Percentiles rank a stretch among this genome's conserved stretches.
Conservation (phyloP, 2,797 vertebrate genomes). For the Rachycentron canadum region DNA sequence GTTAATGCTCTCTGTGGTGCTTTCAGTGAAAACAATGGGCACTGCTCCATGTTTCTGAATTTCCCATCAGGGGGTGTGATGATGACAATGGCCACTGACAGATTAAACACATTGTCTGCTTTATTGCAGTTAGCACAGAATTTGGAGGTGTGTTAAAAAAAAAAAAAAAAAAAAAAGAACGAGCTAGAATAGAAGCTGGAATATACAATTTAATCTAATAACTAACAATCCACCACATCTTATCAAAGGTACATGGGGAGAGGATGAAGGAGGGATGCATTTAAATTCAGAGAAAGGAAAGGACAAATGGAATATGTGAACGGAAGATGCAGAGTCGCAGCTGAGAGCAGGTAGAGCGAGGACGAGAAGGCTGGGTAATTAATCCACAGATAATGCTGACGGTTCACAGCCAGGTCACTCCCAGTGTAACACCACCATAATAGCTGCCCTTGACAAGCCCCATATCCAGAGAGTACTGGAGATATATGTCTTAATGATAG, state of each 20-base stretch:
- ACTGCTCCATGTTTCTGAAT: slow-evolving; percentile 53
- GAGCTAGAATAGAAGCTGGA: background rate
- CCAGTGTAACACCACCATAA: slow-evolving; percentile 53
- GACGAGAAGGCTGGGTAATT: slow-evolving; percentile 59
- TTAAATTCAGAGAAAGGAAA: slow-evolving; percentile 46
- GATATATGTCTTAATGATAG: slow-evolving; percentile 60
- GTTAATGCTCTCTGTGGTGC: slow-evolving; percentile 41
- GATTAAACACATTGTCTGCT: slow-evolving; percentile 60
- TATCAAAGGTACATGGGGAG: slow-evolving; percentile 19
- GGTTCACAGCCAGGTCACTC: slow-evolving; percentile 72
- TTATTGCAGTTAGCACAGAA: slow-evolving; percentile 34
- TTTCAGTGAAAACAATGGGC: slow-evolving; percentile 65
- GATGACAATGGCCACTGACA: slow-evolving; percentile 61
- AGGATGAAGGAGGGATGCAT: slow-evolving; percentile 20
- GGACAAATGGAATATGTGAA: slow-evolving; percentile 26
- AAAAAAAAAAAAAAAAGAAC: background rate
- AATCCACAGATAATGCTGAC: slow-evolving; percentile 71
- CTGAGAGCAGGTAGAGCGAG: slow-evolving; percentile 27
- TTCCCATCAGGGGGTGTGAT: slow-evolving; percentile 21
- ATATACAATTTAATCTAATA: slow-evolving; percentile 23
- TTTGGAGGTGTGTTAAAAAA: background rate
- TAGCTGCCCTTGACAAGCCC: slow-evolving; percentile 67
- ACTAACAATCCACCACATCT: slow-evolving; percentile 9
- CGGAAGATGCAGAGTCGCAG: slow-evolving; percentile 2
- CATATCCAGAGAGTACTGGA: slow-evolving; percentile 50